Evolutionary conservation across 2,888 invertebrate species (phyloP).

Genomic region (Oligia latruncula): DNA sequence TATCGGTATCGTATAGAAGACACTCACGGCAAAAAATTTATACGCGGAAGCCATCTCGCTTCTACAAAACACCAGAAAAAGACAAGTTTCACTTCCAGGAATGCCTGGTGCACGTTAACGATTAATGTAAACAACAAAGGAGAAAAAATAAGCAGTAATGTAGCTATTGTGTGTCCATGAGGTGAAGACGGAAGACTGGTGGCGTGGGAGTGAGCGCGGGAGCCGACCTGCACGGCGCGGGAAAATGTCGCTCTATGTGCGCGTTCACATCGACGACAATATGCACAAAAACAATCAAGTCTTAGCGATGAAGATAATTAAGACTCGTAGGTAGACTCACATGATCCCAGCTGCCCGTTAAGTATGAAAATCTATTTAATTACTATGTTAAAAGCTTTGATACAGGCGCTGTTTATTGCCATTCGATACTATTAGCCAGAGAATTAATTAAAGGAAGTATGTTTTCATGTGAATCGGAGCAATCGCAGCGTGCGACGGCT

Average conservation of each 20-base stretch:
- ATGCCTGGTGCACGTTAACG: conserved; percentile 80
- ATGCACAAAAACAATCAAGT: conserved; percentile 65
- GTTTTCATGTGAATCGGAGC: conserved; percentile 69
- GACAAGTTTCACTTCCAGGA: conserved; percentile 85
- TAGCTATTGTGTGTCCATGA: conserved; percentile 84
- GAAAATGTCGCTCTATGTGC: conserved; percentile 78
- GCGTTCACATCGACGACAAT: conserved; percentile 76
- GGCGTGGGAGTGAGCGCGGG: conserved; percentile 83
- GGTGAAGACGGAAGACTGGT: conserved; percentile 82
- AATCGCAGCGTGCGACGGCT: conserved; percentile 65
- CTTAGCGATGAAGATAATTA: conserved; percentile 41
- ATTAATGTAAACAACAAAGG: conserved; percentile 83
- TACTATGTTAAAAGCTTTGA: conserved; percentile 63
- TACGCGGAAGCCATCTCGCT: conserved; percentile 83
- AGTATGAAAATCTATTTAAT: conserved; percentile 64
- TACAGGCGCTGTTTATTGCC: conserved; percentile 70
- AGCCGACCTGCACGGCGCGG: conserved; percentile 81
- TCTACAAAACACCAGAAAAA: conserved; percentile 82
- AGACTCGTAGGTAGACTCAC: conserved; percentile 39
- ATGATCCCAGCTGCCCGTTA: conserved; percentile 54
- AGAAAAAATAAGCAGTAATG: conserved; percentile 84
- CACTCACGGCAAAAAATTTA: conserved; percentile 75
- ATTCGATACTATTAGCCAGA: conserved; percentile 70
- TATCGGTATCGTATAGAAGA: conserved; percentile 67
- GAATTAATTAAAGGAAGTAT: conserved; percentile 74